Percentiles rank a stretch among this genome's conserved stretches.
These are phyloP conservation scores for Picathartes gymnocephalus DNA, from an alignment of 2,113 vertebrate species.

Conservation along the genomic window DNA sequence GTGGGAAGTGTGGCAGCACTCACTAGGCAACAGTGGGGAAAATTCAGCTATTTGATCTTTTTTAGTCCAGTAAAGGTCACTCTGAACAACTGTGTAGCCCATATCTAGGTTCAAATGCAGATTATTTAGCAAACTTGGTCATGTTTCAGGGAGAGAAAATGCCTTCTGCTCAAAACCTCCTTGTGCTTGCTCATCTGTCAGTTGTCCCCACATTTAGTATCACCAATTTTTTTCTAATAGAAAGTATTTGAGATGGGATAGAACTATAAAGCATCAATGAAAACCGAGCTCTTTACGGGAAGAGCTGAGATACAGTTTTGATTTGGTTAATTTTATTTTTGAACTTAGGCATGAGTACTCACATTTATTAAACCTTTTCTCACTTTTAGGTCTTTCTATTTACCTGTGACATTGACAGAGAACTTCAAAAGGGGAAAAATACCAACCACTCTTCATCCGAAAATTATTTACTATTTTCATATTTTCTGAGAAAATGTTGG, in stretches of 20 bases:
- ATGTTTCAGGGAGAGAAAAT: background rate
- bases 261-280: background rate
- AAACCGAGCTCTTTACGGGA: background rate
- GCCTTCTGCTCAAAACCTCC: background rate
- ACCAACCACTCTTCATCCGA: background rate
- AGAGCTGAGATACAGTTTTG: background rate
- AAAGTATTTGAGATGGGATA: background rate
- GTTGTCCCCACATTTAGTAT: background rate
- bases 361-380: background rate
- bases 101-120: background rate
- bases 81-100: background rate
- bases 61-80: background rate
- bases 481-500: background rate
- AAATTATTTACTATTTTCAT: background rate
- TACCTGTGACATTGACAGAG: background rate
- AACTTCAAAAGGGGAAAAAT: background rate
- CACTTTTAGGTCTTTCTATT: background rate
- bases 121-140: background rate
- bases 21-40: background rate
- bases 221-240: background rate
- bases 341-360: background rate
- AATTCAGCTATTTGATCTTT: background rate
- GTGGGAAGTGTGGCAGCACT: background rate
- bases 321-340: background rate
- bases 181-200: background rate